A percentile compares a stretch with the other conserved stretches of the same genome.
phyloP scores from a whole-genome alignment of 2,797 vertebrate genomes.

The Enoplosus armatus region DNA sequence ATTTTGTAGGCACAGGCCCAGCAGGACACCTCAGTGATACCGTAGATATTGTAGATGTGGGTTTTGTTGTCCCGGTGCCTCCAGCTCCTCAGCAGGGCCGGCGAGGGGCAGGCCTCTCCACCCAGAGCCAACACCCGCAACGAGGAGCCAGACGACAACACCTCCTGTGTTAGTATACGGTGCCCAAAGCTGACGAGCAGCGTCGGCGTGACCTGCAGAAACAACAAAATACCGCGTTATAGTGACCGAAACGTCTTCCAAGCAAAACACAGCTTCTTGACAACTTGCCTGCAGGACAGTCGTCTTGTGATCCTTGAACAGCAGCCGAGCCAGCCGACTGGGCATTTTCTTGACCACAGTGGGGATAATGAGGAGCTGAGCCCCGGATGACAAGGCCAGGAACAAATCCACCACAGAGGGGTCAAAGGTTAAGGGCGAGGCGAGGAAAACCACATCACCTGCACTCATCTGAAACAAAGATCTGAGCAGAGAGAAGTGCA shows the following conservation, averaged over 20 bases:
- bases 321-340: slow-evolving; percentile 81
- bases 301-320: slow-evolving; percentile 88
- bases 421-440: slow-evolving; percentile 96
- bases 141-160: slow-evolving; percentile 87
- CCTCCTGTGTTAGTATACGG: slow-evolving; percentile 80
- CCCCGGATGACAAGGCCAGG: slow-evolving; percentile 91
- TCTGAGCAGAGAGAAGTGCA: slow-evolving; percentile 71
- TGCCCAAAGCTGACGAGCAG: slow-evolving; percentile 91
- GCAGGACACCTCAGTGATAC: slow-evolving; percentile 97
- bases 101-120: slow-evolving; percentile 91
- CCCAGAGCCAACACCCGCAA: slow-evolving; percentile 94
- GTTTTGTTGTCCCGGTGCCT: slow-evolving; percentile 90
- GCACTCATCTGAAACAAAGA: slow-evolving; percentile 89
- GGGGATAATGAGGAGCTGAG: slow-evolving; percentile 91
- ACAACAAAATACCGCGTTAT: neutral
- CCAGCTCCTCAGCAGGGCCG: slow-evolving; percentile 88
- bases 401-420: slow-evolving; percentile 97
- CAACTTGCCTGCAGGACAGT: slow-evolving; percentile 92
- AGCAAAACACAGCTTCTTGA: neutral
- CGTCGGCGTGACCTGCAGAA: slow-evolving; percentile 91
- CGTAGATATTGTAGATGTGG: slow-evolving; percentile 93
- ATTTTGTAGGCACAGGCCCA: slow-evolving; percentile 93
- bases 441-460: slow-evolving; percentile 92
- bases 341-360: slow-evolving; percentile 89
- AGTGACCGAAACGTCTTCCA: neutral